Evolutionary conservation across 2,797 vertebrate species (phyloP).

Genomic region (Myripristis murdjan): DNA sequence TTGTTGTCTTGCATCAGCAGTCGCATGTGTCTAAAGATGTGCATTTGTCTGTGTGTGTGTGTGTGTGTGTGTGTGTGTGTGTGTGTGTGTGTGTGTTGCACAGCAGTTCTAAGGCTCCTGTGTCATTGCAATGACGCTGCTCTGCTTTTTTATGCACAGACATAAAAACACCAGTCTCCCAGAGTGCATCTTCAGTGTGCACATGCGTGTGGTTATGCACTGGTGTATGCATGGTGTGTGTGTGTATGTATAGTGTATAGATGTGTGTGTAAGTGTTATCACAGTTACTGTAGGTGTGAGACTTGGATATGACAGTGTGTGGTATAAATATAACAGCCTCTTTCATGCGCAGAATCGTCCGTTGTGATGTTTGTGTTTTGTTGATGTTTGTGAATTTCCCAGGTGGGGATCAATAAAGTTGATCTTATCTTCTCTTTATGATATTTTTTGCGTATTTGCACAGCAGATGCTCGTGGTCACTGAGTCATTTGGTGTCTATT

Average conservation of each 20-base stretch:
- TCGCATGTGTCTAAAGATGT: constrained; percentile 26
- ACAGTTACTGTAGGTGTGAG: constrained; percentile 76
- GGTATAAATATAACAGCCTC: constrained; percentile 52
- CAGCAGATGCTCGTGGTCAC: constrained; percentile 45
- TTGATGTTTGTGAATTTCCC: too few species aligned
- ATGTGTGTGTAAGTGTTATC: constrained; percentile 69
- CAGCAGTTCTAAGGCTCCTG: not conserved
- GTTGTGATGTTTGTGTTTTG: constrained; percentile 49
- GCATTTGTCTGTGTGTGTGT: not conserved
- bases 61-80: constrained; percentile 2
- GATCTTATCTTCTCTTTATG: too few species aligned
- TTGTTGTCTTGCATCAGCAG: constrained; percentile 38
- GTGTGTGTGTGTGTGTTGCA: constrained; percentile 4
- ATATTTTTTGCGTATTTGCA: constrained; percentile 44
- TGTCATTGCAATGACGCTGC: not conserved
- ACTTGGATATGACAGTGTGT: constrained; percentile 62
- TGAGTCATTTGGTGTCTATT: constrained; percentile 27
- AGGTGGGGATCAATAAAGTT: too few species aligned
- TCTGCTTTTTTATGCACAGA: constrained; percentile 2
- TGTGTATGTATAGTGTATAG: constrained; percentile 4
- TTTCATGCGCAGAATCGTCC: constrained; percentile 42
- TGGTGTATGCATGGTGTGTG: constrained; percentile 7
- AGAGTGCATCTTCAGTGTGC: not conserved
- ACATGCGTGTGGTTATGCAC: constrained; percentile 25
- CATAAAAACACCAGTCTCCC: not conserved